A percentile compares a stretch with the other conserved stretches of the same genome.
phyloP scores from a whole-genome alignment of 2,113 vertebrate species.

The Rhinolophus ferrumequinum region DNA sequence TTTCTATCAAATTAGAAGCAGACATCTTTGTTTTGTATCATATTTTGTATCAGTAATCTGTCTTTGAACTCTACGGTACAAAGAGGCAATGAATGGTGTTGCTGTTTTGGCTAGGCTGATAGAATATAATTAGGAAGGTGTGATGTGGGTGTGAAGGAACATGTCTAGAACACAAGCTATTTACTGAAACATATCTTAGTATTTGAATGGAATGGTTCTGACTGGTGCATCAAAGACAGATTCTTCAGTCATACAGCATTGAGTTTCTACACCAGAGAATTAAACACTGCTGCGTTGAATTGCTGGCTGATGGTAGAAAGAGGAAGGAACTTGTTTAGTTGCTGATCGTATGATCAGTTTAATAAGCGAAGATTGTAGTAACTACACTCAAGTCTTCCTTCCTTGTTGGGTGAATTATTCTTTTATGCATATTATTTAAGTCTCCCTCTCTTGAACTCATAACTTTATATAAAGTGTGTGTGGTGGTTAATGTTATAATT shows the following conservation, averaged over 20 bases:
- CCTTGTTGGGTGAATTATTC: not conserved
- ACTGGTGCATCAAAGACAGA: not conserved
- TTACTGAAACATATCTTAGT: not conserved
- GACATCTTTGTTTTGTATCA: not conserved
- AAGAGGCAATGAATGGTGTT: not conserved
- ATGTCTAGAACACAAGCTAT: not conserved
- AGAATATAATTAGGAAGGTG: not conserved
- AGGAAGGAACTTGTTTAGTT: not conserved
- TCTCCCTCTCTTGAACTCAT: not conserved
- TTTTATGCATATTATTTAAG: not conserved
- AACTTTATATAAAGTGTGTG: not conserved
- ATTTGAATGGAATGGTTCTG: not conserved
- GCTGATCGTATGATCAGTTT: not conserved
- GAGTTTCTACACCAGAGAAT: not conserved
- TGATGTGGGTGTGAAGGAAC: not conserved
- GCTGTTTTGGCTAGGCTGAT: not conserved
- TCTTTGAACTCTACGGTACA: not conserved
- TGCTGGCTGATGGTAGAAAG: not conserved
- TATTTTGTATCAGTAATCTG: not conserved
- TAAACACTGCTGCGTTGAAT: not conserved
- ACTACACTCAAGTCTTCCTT: not conserved
- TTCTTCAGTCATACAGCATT: not conserved
- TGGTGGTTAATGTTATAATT: not conserved
- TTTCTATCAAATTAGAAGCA: not conserved
- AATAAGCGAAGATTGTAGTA: not conserved